Base-by-base conservation (phyloP, 2,797 vertebrate species). In the Chanos chanos region DNA sequence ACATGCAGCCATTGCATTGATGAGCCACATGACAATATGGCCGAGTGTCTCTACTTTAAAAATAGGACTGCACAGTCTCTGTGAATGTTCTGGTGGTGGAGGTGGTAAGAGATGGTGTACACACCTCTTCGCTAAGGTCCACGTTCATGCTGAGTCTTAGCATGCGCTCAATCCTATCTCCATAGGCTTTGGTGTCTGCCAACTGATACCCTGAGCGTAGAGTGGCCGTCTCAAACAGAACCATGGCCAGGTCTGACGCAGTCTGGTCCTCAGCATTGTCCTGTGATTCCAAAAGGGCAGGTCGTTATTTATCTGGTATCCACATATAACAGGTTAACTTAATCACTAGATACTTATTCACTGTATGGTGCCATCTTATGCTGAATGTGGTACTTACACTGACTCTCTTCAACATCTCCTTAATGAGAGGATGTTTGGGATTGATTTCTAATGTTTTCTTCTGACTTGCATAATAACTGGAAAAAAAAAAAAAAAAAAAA, bases 401-500 rank as follows among this genome's bases (percentile, higher is more conserved):
- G 58, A 99, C 83, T 77, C 86, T 86, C 25, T 85, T 91, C 50
- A 99, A 88, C 92, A 99, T 95, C 73, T 98, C 90, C 83, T 93
- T 98, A 76, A 99, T 92, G 25, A 99, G 86, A 1, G 96, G 96
- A 75, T 99, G 97, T 75, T 95, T 93, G 71, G 97, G 96, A 76
- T 99, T 99, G 68, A 99, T 86, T 89, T 99, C 97, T 81, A 99
- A 87, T 4, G 94, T 99, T 83, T 99, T 99, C 88, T 99, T 99
- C 80, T 99, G 97, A 82, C 95, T 95, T 58, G 95, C 94, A 2
- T 99, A 99, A 47, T 97, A 99, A 85, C 96, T 99, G 70, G 50
- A 64, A 70, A 2, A 33, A 0, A 43, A 13, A 18, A 33, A 64
- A 5, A 6, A 52, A 5, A 34, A 4, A 44, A 2, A 1, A 3